phyloP scores from a whole-genome alignment of 2,797 vertebrate genomes.

The Phaenicophaeus curvirostris region DNA sequence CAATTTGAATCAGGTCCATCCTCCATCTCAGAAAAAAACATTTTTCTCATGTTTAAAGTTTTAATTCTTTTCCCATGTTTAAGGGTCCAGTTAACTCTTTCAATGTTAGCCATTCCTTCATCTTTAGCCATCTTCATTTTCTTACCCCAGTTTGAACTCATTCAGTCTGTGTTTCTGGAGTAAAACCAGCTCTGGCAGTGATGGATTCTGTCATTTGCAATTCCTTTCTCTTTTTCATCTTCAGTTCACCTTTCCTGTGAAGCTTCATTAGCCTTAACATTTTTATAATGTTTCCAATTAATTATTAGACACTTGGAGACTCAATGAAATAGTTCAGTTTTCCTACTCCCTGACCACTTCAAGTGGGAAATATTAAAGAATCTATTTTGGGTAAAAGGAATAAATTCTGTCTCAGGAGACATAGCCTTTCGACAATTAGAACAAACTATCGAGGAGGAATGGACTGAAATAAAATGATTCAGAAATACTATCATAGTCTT shows the following conservation, averaged over 20 bases:
- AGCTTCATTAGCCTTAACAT: neutral
- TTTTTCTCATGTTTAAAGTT: neutral
- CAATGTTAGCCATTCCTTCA: neutral
- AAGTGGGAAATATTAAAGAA: neutral
- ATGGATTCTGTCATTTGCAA: conserved; percentile 1
- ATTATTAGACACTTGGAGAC: neutral
- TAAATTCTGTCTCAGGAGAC: neutral
- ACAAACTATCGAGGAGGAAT: neutral
- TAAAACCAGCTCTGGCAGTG: neutral
- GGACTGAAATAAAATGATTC: neutral
- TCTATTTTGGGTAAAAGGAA: neutral
- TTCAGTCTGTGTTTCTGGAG: neutral
- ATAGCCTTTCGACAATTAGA: neutral
- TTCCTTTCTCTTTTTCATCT: neutral
- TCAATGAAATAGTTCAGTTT: neutral
- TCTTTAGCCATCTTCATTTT: neutral
- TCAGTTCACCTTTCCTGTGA: conserved; percentile 14
- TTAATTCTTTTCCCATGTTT: neutral
- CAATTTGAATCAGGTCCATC: neutral
- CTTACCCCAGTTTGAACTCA: neutral
- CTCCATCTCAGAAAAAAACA: neutral
- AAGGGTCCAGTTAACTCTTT: neutral
- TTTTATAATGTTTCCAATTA: conserved; percentile 33
- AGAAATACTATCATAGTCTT: neutral
- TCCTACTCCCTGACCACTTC: neutral